Conservation (phyloP, 1,140 invertebrate species). For the Drosophila saltans region DNA sequence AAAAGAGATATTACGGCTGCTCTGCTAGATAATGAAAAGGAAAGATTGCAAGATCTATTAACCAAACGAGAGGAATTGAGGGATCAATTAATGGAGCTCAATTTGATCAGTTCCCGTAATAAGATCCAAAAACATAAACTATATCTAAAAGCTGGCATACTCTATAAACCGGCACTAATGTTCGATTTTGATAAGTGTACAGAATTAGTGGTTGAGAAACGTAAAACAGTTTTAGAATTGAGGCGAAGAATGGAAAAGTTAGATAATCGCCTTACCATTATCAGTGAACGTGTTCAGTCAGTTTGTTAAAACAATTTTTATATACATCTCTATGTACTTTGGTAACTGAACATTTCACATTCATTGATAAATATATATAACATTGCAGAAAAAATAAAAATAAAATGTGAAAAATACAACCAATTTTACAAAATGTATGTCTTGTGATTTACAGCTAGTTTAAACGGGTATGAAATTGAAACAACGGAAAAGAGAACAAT, state of each 20-base stretch:
- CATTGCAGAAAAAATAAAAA: not conserved
- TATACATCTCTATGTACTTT: not conserved
- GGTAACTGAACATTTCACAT: not conserved
- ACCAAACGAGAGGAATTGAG: not conserved
- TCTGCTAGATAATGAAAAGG: not conserved
- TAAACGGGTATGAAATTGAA: no score
- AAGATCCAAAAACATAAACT: not conserved
- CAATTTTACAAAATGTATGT: no score
- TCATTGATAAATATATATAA: not conserved
- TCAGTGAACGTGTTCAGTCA: not conserved
- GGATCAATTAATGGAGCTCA: not conserved
- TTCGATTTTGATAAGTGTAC: not conserved
- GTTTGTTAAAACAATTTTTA: conserved; percentile 1
- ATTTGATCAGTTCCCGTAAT: not conserved
- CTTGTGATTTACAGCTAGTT: no score
- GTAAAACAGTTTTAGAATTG: not conserved
- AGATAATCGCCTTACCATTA: not conserved
- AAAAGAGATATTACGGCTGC: not conserved
- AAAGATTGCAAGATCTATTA: not conserved
- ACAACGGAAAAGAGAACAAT: no score
- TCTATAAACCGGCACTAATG: not conserved
- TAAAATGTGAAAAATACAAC: no score
- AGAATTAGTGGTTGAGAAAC: not conserved
- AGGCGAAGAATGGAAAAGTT: not conserved
- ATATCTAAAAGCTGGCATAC: not conserved